Evolutionary conservation across 2,113 vertebrate species (phyloP).

Genomic region (Gallinago jamesoni): DNA sequence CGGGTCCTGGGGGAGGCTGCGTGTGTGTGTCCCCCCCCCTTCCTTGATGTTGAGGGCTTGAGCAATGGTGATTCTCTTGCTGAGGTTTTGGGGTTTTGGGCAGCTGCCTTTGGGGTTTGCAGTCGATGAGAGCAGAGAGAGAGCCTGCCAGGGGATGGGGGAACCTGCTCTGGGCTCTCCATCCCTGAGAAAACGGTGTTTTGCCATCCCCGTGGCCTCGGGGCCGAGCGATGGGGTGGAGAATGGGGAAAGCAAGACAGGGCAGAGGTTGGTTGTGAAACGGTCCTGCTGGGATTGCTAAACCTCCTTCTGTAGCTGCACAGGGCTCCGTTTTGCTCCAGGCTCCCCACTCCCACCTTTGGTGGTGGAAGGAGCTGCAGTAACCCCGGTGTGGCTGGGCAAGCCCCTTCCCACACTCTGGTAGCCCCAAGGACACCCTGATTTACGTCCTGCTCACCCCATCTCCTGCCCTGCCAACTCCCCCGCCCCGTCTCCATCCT

Average conservation of each 20-base stretch:
- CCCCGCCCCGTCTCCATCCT: background rate
- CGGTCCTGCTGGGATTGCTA: background rate
- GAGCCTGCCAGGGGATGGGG: background rate
- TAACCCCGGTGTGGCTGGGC: background rate
- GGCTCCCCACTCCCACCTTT: background rate
- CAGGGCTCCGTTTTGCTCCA: background rate
- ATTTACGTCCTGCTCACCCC: background rate
- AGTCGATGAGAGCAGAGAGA: background rate
- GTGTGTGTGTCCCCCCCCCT: background rate
- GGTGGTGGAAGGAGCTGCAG: background rate
- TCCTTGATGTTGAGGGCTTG: background rate
- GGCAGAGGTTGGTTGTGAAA: background rate
- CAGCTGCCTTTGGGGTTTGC: conserved; percentile 21
- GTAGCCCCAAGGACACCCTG: background rate
- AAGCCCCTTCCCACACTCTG: background rate
- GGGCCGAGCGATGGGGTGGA: background rate
- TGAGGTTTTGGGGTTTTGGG: conserved; percentile 24
- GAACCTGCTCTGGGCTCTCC: background rate
- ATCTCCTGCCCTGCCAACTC: background rate
- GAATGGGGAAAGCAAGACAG: background rate
- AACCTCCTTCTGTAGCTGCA: background rate
- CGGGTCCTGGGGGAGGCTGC: background rate
- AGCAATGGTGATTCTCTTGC: accelerated
- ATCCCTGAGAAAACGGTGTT: accelerated
- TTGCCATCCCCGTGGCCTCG: accelerated